These are phyloP conservation scores for Portunus trituberculatus DNA, from an alignment of 1,140 invertebrate species.

Conservation along the genomic window DNA sequence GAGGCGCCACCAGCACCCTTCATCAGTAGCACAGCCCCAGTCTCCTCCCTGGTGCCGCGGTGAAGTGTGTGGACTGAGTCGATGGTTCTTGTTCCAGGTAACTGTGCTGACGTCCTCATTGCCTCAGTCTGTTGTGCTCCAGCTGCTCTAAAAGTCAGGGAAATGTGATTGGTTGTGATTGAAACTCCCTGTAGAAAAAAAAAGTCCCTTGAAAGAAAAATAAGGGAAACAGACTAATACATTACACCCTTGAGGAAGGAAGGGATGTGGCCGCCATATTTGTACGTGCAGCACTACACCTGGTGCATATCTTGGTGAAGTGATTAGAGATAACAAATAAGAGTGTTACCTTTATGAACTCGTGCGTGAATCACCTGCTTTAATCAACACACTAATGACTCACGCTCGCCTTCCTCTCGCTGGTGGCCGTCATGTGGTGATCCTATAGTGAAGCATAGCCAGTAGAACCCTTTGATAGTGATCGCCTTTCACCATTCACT, in stretches of 20 bases:
- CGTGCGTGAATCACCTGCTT: background rate
- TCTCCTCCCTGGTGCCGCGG: background rate
- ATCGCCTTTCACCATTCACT: slow-evolving; percentile 1
- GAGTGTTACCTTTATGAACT: background rate
- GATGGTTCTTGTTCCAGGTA: background rate
- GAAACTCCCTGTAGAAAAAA: background rate
- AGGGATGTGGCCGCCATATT: background rate
- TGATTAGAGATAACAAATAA: background rate
- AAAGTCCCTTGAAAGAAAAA: background rate
- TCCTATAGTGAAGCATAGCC: background rate
- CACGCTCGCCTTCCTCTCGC: background rate
- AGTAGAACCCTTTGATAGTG: background rate
- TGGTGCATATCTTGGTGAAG: background rate
- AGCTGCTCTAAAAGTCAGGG: background rate
- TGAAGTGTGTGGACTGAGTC: background rate
- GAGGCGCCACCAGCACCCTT: background rate
- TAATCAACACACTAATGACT: background rate
- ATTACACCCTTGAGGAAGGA: background rate
- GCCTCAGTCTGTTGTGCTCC: background rate
- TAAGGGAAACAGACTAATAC: background rate
- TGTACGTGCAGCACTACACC: background rate
- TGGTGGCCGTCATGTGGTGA: background rate
- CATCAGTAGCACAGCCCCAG: background rate
- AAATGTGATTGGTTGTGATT: background rate
- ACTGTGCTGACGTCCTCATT: background rate